These are phyloP conservation scores for Myiothlypis chrysogaster DNA, from an alignment of 2,797 vertebrate genomes.

Conservation along the genomic window DNA sequence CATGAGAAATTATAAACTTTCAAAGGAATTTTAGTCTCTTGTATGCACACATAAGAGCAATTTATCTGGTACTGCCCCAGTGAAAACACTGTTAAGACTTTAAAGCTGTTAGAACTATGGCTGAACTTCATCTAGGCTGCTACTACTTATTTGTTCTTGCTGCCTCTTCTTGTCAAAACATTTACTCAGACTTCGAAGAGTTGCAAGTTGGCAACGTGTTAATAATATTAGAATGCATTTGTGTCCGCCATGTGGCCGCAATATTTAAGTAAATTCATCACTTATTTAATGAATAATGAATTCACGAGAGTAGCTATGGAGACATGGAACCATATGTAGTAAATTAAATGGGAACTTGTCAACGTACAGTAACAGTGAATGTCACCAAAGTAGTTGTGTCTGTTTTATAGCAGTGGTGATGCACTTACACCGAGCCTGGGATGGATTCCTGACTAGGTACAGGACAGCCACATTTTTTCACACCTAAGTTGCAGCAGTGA, in stretches of 20 bases:
- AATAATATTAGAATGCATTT: constrained; percentile 81
- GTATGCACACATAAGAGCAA: constrained; percentile 81
- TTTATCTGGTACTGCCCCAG: constrained; percentile 81
- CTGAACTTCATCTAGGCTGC: constrained; percentile 78
- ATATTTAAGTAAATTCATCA: constrained; percentile 77
- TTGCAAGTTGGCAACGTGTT: constrained; percentile 79
- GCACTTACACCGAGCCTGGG: not conserved
- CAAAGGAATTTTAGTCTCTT: constrained; percentile 83
- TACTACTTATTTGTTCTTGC: constrained; percentile 81
- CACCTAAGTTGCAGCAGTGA: constrained; percentile 17
- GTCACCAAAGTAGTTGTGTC: constrained; percentile 59
- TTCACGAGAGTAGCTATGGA: constrained; percentile 71
- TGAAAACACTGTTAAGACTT: constrained; percentile 79
- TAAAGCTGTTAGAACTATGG: constrained; percentile 78
- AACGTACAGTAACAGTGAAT: constrained; percentile 56
- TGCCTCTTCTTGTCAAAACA: constrained; percentile 82
- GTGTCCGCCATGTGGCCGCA: constrained; percentile 78
- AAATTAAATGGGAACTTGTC: constrained; percentile 71
- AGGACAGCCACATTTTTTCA: constrained; percentile 1
- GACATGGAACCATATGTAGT: constrained; percentile 67
- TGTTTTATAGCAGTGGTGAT: constrained; percentile 48
- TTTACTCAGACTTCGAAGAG: constrained; percentile 78
- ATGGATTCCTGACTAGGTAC: not conserved
- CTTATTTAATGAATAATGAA: constrained; percentile 79
- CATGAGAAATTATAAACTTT: constrained; percentile 88